phyloP scores from a whole-genome alignment of 2,113 vertebrate genomes.

The Vidua macroura region DNA sequence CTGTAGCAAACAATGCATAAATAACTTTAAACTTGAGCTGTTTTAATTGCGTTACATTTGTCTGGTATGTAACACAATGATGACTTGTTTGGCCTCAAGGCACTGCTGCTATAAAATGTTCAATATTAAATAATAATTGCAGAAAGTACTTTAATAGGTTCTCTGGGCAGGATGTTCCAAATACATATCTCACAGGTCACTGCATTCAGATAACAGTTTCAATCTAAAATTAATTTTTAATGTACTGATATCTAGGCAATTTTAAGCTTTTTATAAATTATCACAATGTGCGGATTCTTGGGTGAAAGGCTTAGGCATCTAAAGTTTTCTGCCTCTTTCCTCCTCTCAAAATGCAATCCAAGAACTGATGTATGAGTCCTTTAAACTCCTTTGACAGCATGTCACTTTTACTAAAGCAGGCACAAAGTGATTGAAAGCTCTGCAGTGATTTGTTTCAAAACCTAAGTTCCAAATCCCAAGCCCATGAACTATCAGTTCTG shows the following conservation, averaged over 20 bases:
- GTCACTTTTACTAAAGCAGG: conserved; percentile 56
- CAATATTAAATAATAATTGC: conserved; percentile 55
- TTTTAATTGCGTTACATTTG: not conserved
- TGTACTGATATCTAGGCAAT: conserved; percentile 1
- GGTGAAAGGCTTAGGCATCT: conserved; percentile 30
- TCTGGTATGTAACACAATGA: not conserved
- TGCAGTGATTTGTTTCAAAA: conserved; percentile 46
- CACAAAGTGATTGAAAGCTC: conserved; percentile 49
- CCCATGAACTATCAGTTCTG: not conserved
- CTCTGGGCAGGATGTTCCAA: conserved; percentile 25
- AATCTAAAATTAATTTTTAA: conserved; percentile 36
- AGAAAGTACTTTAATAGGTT: conserved; percentile 38
- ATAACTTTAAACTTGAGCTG: not conserved
- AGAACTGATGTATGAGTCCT: conserved; percentile 42
- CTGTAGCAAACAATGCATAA: not conserved
- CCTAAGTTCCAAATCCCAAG: not conserved
- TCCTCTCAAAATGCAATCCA: conserved; percentile 28
- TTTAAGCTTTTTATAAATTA: conserved; percentile 51
- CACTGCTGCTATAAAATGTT: not conserved
- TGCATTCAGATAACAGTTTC: conserved; percentile 40
- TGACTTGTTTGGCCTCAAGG: conserved; percentile 1
- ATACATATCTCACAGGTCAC: conserved; percentile 13
- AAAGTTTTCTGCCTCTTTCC: conserved; percentile 19
- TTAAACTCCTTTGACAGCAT: conserved; percentile 58
- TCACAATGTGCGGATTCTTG: conserved; percentile 24